phyloP scores from a whole-genome alignment of 2,113 vertebrate species.

The Helogale parvula region DNA sequence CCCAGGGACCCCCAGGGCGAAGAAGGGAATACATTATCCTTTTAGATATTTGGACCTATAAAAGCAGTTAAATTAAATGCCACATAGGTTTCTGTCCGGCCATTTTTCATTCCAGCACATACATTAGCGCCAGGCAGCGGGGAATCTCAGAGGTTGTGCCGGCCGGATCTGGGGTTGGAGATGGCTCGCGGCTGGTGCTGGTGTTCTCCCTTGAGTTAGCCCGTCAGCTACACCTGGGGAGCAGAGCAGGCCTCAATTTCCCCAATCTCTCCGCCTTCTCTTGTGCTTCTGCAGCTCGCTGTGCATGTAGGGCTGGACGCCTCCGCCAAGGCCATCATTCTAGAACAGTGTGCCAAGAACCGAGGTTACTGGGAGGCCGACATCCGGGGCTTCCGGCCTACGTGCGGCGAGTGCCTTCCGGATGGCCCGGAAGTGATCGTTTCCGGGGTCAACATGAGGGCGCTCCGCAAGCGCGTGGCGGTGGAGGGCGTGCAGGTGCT shows the following conservation, averaged over 20 bases:
- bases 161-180: background rate
- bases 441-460: constrained; percentile 88
- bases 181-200: background rate
- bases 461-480: constrained; percentile 81
- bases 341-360: constrained; percentile 92
- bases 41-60: background rate
- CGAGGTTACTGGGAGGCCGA: constrained; percentile 87
- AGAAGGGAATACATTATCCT: background rate
- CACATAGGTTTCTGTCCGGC: background rate
- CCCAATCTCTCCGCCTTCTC: background rate
- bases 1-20: background rate
- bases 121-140: background rate
- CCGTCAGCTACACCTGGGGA: background rate
- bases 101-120: background rate
- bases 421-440: constrained; percentile 88
- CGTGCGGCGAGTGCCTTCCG: constrained; percentile 84
- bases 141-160: background rate
- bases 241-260: constrained; percentile 52
- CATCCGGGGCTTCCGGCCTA: constrained; percentile 85
- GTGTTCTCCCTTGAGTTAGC: background rate
- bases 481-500: constrained; percentile 82
- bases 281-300: constrained; percentile 81
- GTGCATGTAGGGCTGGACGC: constrained; percentile 88
- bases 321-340: constrained; percentile 82
- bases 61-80: background rate